Evolutionary conservation across 1,140 invertebrate species (phyloP), one percentile per base, ranked within the genome.

Genomic region (Agrilus planipennis): DNA sequence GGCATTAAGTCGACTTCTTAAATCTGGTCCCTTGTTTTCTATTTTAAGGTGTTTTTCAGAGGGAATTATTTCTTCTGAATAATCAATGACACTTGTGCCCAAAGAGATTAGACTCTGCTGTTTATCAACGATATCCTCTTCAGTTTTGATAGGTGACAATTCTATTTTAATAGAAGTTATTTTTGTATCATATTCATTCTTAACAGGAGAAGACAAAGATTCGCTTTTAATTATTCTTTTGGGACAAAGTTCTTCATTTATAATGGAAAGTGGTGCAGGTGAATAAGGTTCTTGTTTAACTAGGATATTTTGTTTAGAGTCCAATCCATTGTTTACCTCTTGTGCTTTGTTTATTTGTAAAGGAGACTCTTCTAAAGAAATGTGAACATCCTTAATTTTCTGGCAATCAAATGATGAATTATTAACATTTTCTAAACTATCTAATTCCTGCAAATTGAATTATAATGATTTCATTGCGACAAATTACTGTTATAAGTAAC

Each of bases 361-460:
- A 3, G 34, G 34, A 2, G 5, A 3, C 3, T 36, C 19, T 44
- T 34, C 10, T 19, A 12, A n/a, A 29, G 28, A 9, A 45, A 42
- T 29, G 17, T 30, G 20, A 42, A 45, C 12, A 45, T 34, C 16
- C 32, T 28, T 1, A 32, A 23, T 19, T 16, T 21, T 17, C 30
- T 15, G n/a, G 34, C 20, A 2, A 28, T 30, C 12, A 39, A n/a
- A n/a, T 15, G 15, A 31, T 28, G 39, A 22, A 27, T 42, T 45
- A 19, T 34, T 35, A 29, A 42, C 42, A 20, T 36, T 18, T 18
- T 42, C 21, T 31, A 18, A 29, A 32, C 18, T 41, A 7, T 29
- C 21, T 34, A 30, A 35, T 31, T 39, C 36, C 31, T 23, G 40
- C 35, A 28, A 31, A 5, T 38, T 29, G 3, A 37, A 21, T 31